phyloP scores from a whole-genome alignment of 1,140 invertebrate genomes.

The Pseudomyrmex flavicornis region DNA sequence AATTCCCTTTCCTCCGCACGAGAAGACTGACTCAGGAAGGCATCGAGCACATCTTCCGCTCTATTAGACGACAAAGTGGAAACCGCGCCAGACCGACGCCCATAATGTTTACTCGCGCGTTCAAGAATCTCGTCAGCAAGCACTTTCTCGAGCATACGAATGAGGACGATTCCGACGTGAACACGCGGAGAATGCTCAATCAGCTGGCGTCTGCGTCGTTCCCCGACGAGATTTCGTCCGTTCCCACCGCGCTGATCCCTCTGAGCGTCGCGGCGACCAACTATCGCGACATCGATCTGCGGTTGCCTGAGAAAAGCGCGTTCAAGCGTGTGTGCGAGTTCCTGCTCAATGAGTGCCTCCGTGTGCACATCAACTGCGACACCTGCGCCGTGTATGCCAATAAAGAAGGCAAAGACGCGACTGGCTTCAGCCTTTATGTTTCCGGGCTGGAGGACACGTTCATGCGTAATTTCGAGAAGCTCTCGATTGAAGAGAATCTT shows the following conservation, averaged over 20 bases:
- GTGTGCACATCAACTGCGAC: constrained; percentile 16
- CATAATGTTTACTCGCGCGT: constrained; percentile 48
- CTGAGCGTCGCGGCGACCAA: constrained; percentile 23
- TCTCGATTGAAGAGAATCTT: constrained; percentile 26
- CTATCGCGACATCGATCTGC: constrained; percentile 45
- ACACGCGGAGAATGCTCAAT: constrained; percentile 21
- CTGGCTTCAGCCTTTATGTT: constrained; percentile 5
- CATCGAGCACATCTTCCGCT: constrained; percentile 38
- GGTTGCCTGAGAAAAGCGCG: constrained; percentile 25
- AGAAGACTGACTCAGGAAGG: constrained; percentile 19
- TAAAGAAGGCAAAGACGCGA: neutral
- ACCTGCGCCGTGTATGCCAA: neutral
- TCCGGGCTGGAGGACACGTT: constrained; percentile 34
- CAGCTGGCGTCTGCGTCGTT: neutral
- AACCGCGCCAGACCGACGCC: constrained; percentile 41
- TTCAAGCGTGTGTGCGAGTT: constrained; percentile 47
- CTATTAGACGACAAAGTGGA: constrained; percentile 45
- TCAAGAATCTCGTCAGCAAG: constrained; percentile 47
- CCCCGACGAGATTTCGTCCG: neutral
- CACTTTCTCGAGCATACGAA: constrained; percentile 43
- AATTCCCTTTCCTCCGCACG: constrained; percentile 10
- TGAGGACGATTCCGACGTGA: neutral
- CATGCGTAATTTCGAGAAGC: constrained; percentile 35
- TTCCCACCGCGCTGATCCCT: neutral
- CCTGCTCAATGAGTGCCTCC: constrained; percentile 40